Evolutionary conservation across 2,113 vertebrate species (phyloP).

Genomic region (Meriones unguiculatus): DNA sequence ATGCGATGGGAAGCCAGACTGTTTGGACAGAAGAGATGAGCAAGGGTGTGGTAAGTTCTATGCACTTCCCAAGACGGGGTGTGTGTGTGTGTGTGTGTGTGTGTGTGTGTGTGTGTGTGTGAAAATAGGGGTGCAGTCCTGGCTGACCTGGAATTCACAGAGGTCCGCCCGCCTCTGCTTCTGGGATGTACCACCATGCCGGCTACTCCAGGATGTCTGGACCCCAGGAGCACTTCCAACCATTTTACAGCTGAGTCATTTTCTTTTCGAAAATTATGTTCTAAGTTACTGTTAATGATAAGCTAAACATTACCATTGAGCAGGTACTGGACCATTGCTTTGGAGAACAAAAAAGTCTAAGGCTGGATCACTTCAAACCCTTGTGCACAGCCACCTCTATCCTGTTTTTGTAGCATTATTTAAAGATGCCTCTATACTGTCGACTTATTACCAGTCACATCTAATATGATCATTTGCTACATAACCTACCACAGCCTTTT

Average conservation of each 20-base stretch:
- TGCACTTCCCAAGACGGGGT: neutral
- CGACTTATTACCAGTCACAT: neutral
- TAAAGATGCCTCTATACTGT: neutral
- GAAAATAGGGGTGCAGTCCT: neutral
- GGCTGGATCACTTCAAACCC: neutral
- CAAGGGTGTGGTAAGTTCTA: conserved; percentile 87
- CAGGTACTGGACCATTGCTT: neutral
- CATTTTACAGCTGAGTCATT: neutral
- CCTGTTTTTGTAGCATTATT: neutral
- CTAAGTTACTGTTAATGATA: neutral
- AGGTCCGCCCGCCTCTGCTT: neutral
- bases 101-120: neutral
- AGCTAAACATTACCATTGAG: neutral
- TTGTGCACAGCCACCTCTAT: neutral
- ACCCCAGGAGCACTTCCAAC: neutral
- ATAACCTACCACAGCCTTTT: neutral
- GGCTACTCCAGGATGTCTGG: neutral
- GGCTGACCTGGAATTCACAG: neutral
- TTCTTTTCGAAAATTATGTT: neutral
- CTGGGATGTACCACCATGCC: neutral
- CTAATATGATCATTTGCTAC: neutral
- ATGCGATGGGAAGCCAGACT: conserved; percentile 93
- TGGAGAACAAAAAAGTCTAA: neutral
- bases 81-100: neutral
- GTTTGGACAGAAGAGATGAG: conserved; percentile 90